Evolutionary conservation across 2,113 vertebrate species (phyloP).

Genomic region (Odontesthes bonariensis): DNA sequence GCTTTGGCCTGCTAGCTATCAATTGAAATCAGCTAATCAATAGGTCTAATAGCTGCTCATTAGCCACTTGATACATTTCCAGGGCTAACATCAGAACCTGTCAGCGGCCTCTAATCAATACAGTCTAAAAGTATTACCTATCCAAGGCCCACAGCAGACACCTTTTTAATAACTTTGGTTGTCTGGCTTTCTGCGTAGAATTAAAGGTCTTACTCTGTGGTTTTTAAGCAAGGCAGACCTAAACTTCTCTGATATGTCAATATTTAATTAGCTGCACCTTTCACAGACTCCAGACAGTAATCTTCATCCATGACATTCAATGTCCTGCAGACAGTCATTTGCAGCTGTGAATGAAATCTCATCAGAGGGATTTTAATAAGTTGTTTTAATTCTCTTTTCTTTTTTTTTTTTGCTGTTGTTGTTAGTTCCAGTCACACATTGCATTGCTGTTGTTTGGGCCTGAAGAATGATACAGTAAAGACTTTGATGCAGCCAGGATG

Average conservation of each 20-base stretch:
- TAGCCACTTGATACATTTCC: slow-evolving; percentile 92
- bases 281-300: slow-evolving; percentile 23
- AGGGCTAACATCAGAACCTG: slow-evolving; percentile 84
- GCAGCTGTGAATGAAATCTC: slow-evolving; percentile 49
- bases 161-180: slow-evolving; percentile 70
- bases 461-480: slow-evolving; percentile 57
- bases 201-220: slow-evolving; percentile 7
- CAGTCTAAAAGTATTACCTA: slow-evolving; percentile 89
- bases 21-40: slow-evolving; percentile 97
- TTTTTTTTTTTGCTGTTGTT: slow-evolving; percentile 12
- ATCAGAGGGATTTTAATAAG: slow-evolving; percentile 60
- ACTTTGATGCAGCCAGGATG: slow-evolving; percentile 68
- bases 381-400: slow-evolving; percentile 32
- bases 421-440: slow-evolving; percentile 42
- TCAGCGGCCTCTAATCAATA: slow-evolving; percentile 87
- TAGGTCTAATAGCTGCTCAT: slow-evolving; percentile 96
- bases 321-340: slow-evolving; percentile 32
- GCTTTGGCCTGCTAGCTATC: slow-evolving; percentile 93
- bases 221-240: slow-evolving; percentile 3
- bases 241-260: slow-evolving; percentile 25
- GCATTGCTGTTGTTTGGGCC: slow-evolving; percentile 66
- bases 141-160: slow-evolving; percentile 71
- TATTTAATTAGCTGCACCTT: slow-evolving; percentile 39
- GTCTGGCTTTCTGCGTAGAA: slow-evolving; percentile 28
- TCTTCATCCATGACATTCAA: slow-evolving; percentile 22